Evolutionary conservation across 2,797 vertebrate genomes (phyloP).

Genomic region (Lacerta viridis): DNA sequence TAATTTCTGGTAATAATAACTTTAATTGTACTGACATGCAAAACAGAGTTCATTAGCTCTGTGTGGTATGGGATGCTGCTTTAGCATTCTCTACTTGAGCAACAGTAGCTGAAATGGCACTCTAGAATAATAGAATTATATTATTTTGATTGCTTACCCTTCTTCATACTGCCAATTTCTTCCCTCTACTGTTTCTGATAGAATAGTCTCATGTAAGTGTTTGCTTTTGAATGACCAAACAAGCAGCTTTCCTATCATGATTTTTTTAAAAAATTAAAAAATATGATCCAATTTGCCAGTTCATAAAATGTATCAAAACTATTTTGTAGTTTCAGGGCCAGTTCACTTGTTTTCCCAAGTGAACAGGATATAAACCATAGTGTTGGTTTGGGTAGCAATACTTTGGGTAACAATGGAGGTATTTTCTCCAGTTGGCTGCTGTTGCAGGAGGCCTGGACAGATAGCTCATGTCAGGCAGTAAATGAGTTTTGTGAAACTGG

Average conservation of each 20-base stretch:
- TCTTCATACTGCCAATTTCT: constrained; percentile 22
- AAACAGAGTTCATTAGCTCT: neutral
- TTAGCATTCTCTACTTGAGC: neutral
- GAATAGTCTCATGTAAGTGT: neutral
- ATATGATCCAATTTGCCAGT: neutral
- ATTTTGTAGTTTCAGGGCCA: neutral
- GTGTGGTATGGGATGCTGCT: neutral
- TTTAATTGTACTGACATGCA: neutral
- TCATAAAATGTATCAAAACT: neutral
- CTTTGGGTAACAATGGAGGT: too few relatives aligned
- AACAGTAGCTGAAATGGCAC: neutral
- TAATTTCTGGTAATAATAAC: neutral
- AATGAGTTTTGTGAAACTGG: neutral
- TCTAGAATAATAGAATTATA: constrained; percentile 14
- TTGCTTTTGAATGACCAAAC: neutral
- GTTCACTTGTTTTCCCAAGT: neutral
- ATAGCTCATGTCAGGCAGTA: neutral
- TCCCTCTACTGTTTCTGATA: constrained; percentile 1
- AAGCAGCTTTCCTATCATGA: neutral
- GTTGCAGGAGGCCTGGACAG: neutral
- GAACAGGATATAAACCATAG: neutral
- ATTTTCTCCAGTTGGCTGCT: neutral
- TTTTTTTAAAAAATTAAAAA: neutral
- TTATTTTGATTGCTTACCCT: constrained; percentile 29
- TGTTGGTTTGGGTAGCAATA: neutral